These are phyloP conservation scores for Lamproptera curius DNA, from an alignment of 2,888 invertebrate genomes.

Conservation along the genomic window DNA sequence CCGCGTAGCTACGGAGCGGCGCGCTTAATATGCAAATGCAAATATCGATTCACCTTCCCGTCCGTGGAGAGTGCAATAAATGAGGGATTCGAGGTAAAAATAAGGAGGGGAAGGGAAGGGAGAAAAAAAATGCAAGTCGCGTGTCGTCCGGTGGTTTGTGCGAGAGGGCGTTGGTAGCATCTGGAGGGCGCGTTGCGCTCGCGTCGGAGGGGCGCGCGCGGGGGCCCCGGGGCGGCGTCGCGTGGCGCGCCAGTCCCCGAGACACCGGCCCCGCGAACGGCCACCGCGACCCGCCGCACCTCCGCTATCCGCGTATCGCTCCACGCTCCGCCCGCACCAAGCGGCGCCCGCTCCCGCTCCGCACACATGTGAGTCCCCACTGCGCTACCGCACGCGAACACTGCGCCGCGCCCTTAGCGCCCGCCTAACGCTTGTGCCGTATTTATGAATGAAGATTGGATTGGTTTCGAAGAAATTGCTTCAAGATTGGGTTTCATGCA, in stretches of 20 bases:
- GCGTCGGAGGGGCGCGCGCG: conserved; percentile 45
- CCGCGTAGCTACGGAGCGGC: conserved; percentile 1
- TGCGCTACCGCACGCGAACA: conserved; percentile 22
- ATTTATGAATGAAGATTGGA: conserved; percentile 44
- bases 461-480: too few relatives aligned
- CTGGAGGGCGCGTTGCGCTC: conserved; percentile 65
- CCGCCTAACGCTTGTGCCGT: conserved; percentile 49
- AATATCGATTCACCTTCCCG: conserved; percentile 7
- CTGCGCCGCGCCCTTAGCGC: conserved; percentile 37
- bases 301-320: conserved; percentile 40
- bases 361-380: conserved; percentile 63
- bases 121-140: conserved; percentile 22
- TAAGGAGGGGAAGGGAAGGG: background rate
- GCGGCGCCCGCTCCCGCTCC: conserved; percentile 50
- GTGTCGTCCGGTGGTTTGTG: conserved; percentile 48
- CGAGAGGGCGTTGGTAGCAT: conserved; percentile 38
- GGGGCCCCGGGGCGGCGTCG: conserved; percentile 55
- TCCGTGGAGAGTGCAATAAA: background rate
- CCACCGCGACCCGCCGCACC: conserved; percentile 54
- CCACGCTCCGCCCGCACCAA: conserved; percentile 39
- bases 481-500: conserved; percentile 25
- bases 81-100: conserved; percentile 6
- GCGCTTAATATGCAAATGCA: conserved; percentile 8
- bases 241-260: conserved; percentile 72
- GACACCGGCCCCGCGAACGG: conserved; percentile 76